Percentiles rank a stretch among this genome's conserved stretches.
phyloP scores from a whole-genome alignment of 2,113 vertebrate species.

The Nesoenas mayeri region DNA sequence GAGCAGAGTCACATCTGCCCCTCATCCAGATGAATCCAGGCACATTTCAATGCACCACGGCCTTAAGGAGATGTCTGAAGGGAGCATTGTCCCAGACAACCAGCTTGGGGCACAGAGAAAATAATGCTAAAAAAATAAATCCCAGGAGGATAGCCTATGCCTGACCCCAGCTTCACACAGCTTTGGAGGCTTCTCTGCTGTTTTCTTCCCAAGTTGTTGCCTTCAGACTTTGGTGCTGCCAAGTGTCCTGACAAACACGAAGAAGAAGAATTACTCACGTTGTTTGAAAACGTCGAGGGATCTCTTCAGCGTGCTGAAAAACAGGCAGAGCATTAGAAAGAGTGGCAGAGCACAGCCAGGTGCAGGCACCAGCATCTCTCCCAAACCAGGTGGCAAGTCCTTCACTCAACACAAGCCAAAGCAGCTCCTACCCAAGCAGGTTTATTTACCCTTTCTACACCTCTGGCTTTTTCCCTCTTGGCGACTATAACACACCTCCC shows the following conservation, averaged over 20 bases:
- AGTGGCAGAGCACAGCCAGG: not conserved
- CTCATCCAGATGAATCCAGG: not conserved
- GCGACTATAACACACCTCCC: not conserved
- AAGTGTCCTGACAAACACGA: not conserved
- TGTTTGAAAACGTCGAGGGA: slow-evolving; percentile 92
- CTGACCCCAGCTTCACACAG: not conserved
- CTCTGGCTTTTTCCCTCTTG: not conserved
- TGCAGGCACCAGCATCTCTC: not conserved
- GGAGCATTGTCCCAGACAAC: too few relatives aligned
- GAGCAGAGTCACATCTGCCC: not conserved
- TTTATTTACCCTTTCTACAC: not conserved
- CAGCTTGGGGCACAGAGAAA: too few relatives aligned
- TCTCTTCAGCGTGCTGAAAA: slow-evolving; percentile 86
- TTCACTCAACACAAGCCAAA: not conserved
- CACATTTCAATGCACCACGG: not conserved
- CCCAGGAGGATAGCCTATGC: not conserved
- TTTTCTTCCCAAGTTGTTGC: not conserved
- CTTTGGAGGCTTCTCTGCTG: not conserved
- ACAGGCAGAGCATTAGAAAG: not conserved
- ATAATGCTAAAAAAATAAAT: too few relatives aligned
- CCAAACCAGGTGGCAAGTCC: not conserved
- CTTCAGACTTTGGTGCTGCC: not conserved
- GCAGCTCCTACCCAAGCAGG: not conserved
- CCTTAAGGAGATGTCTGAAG: too few relatives aligned
- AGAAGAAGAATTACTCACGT: slow-evolving; percentile 80